phyloP scores from a whole-genome alignment of 2,888 invertebrate species.

The Lampropteryx suffumata region DNA sequence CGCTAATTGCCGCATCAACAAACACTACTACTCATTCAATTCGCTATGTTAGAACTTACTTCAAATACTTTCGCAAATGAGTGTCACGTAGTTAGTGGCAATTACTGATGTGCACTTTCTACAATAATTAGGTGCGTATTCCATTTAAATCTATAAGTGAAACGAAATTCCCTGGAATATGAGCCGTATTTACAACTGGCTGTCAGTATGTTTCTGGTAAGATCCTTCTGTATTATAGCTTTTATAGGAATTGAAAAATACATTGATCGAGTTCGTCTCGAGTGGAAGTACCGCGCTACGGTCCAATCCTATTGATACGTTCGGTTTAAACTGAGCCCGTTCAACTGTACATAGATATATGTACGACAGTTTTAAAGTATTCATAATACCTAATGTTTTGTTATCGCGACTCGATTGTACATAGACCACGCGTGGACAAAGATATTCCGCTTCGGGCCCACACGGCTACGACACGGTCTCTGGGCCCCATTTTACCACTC shows the following conservation, averaged over 20 bases:
- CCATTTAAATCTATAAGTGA: too few species aligned
- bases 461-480: too few species aligned
- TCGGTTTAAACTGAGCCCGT: slow-evolving; percentile 64
- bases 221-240: slow-evolving; percentile 47
- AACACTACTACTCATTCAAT: slow-evolving; percentile 7
- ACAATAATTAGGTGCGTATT: neutral
- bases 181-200: slow-evolving; percentile 4
- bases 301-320: slow-evolving; percentile 62
- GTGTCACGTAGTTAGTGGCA: neutral
- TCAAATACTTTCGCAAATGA: neutral
- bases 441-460: slow-evolving; percentile 39
- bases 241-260: slow-evolving; percentile 68
- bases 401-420: slow-evolving; percentile 76
- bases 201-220: slow-evolving; percentile 1
- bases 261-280: slow-evolving; percentile 39
- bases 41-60: neutral
- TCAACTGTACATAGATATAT: slow-evolving; percentile 68
- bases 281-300: slow-evolving; percentile 59
- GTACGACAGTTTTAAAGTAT: slow-evolving; percentile 73
- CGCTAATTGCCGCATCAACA: slow-evolving; percentile 39
- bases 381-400: slow-evolving; percentile 61
- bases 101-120: slow-evolving; percentile 4
- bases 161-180: neutral
- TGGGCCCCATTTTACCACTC: slow-evolving; percentile 26
- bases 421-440: slow-evolving; percentile 63